Percentiles rank a stretch among this genome's conserved stretches.
Evolutionary conservation across 2,797 vertebrate genomes (phyloP).

Genomic region (Sciurus vulgaris): DNA sequence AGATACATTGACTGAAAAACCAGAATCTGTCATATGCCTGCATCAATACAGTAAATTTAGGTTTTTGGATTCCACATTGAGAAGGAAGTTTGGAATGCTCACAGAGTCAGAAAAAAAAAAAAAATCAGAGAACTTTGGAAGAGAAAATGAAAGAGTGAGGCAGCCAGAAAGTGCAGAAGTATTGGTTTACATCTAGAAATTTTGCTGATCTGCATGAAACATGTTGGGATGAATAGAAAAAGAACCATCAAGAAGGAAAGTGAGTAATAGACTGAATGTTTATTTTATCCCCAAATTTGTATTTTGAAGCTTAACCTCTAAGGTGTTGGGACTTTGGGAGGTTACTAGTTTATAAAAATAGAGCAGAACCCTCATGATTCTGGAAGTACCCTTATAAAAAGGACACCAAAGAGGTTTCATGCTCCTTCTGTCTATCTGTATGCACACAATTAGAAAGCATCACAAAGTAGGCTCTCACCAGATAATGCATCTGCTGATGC

Average conservation of each 20-base stretch:
- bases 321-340: background rate
- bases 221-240: background rate
- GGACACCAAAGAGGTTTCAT: background rate
- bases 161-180: background rate
- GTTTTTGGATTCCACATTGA: background rate
- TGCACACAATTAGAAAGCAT: background rate
- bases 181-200: background rate
- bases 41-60: background rate
- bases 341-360: too few species aligned
- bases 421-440: background rate
- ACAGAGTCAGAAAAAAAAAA: background rate
- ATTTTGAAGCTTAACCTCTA: background rate
- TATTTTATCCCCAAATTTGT: background rate
- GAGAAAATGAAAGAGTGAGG: background rate
- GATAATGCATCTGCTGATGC: background rate
- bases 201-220: background rate
- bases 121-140: background rate
- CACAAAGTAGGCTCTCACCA: background rate
- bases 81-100: background rate
- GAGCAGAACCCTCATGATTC: background rate
- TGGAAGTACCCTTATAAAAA: background rate
- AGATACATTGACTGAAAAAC: background rate
- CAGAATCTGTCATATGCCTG: background rate
- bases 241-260: background rate
- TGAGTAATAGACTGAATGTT: background rate